Conservation (phyloP, 2,888 invertebrate genomes). For the Blastobasis lacticolella region DNA sequence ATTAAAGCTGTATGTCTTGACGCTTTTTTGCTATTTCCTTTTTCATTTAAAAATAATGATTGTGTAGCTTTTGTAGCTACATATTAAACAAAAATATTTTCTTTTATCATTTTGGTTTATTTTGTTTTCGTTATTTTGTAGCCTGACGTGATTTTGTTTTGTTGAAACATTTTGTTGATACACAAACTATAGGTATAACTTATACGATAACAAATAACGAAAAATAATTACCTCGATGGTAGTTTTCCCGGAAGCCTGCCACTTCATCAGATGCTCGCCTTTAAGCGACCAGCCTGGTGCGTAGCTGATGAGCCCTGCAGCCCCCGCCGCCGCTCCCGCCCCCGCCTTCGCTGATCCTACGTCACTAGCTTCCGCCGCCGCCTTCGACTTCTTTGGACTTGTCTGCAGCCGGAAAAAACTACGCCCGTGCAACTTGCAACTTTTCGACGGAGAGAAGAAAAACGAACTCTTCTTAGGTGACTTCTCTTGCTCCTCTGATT, state of each 20-base stretch:
- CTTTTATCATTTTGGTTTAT: no score
- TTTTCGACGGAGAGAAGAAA: slow-evolving; percentile 70
- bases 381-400: slow-evolving; percentile 67
- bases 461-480: slow-evolving; percentile 68
- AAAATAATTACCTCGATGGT: slow-evolving; percentile 67
- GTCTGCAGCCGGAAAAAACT: slow-evolving; percentile 70
- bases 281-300: slow-evolving; percentile 77
- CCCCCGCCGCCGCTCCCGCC: slow-evolving; percentile 22
- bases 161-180: no score
- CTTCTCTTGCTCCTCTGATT: slow-evolving; percentile 60
- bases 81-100: no score
- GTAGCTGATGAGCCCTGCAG: slow-evolving; percentile 72
- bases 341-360: slow-evolving; percentile 27
- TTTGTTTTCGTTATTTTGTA: no score
- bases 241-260: slow-evolving; percentile 75
- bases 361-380: slow-evolving; percentile 35
- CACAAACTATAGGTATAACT: no score
- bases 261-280: slow-evolving; percentile 76
- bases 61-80: no score
- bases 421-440: slow-evolving; percentile 65
- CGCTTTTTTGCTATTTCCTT: no score
- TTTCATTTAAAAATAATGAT: no score
- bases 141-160: no score
- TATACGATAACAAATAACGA: background rate
- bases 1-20: no score